Evolutionary conservation across 2,797 vertebrate species (phyloP).

Genomic region (Loris lydekkerianus): DNA sequence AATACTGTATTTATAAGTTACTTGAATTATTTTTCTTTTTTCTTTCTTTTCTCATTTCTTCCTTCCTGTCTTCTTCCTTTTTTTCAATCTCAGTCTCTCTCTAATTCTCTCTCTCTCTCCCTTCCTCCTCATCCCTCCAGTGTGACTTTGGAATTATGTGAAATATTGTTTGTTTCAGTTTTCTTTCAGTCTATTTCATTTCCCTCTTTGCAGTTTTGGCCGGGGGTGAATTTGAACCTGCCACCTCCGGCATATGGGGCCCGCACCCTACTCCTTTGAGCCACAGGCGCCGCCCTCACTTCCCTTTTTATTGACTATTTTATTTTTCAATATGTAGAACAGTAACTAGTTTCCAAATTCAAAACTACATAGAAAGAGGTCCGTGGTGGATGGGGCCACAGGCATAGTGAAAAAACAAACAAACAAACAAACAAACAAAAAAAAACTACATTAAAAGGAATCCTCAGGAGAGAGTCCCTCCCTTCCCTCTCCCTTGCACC

Average conservation of each 20-base stretch:
- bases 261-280: too few species aligned
- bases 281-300: background rate
- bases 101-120: too few species aligned
- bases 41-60: background rate
- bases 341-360: background rate
- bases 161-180: slow-evolving; percentile 15
- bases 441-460: background rate
- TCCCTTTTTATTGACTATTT: background rate
- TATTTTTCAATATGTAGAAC: background rate
- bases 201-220: too few species aligned
- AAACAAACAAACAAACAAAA: too few species aligned
- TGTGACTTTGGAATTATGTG: background rate
- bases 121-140: background rate
- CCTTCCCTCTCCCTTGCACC: background rate
- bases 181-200: background rate
- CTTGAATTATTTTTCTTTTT: background rate
- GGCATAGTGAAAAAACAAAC: background rate
- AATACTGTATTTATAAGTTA: background rate
- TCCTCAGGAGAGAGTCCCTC: background rate
- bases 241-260: too few species aligned
- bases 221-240: too few species aligned
- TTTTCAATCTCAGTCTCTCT: background rate
- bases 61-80: fast-evolving
- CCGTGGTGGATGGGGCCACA: background rate
- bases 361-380: background rate